Evolutionary conservation across 2,888 invertebrate species (phyloP), one percentile per base, ranked within the genome.

Genomic region (Mimachlamys varia): DNA sequence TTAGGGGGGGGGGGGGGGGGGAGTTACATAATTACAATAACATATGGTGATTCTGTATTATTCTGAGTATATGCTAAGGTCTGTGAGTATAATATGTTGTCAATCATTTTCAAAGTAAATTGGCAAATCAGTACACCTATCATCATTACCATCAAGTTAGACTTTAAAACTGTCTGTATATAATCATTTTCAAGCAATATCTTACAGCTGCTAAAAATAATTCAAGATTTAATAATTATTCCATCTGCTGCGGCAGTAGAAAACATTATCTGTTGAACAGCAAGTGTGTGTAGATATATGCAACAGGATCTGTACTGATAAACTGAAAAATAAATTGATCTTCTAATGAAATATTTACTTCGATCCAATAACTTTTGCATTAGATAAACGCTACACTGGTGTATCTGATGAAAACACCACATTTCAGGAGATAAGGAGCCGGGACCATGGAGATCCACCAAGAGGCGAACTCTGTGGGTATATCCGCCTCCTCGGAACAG

Each of bases 391-490:
- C 33, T 27, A 15, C 0, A 33, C 10, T 27, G 33, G 76, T 76
- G 27, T 76, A 76, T 76, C 76, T 33, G 76, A 76, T 76, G 76
- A 76, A 76, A 76, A 76, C 76, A 76, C 33, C 76, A 76, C 76
- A 33, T 76, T 17, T 7, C 2, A 44, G 33, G 76, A 76, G 76
- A 76, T 76, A 76, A 33, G 33, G 76, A 76, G n/a, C n/a, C 22
- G 58, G n/a, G n/a, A 58, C 0, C n/a, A 58, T 58, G 58, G 58
- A 27, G 0, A 76, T 27, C 76, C 27, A n/a, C n/a, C n/a, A n/a
- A n/a, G n/a, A n/a, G n/a, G n/a, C n/a, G 76, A 76, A 27, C 76
- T 12, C 76, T 27, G 76, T 76, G 15, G 76, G 76, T 1, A 76
- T 76, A 76, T 76, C 76, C 76, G 76, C 33, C 76, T 33, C 33